phyloP scores from a whole-genome alignment of 2,797 vertebrate genomes.

The Trachops cirrhosus region DNA sequence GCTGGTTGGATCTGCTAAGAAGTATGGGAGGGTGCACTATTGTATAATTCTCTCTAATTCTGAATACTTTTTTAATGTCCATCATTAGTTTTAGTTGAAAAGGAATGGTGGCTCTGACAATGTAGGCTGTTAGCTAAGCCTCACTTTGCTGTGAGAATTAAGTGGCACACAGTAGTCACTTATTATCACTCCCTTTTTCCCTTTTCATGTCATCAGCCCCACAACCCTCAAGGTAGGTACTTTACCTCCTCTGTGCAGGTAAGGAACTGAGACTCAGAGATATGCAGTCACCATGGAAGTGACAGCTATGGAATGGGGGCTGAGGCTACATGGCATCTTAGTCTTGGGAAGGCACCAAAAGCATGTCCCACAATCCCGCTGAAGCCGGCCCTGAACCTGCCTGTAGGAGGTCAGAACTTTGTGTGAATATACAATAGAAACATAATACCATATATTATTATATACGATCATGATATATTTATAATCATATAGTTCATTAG shows the following conservation, averaged over 20 bases:
- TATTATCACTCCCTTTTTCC: neutral
- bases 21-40: fast-evolving
- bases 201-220: neutral
- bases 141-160: neutral
- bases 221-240: neutral
- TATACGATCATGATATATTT: neutral
- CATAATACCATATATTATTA: neutral
- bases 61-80: neutral
- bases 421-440: neutral
- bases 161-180: neutral
- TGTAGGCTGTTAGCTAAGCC: neutral
- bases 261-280: neutral
- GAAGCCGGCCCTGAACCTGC: neutral
- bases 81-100: neutral
- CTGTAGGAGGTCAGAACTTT: neutral
- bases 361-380: neutral
- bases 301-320: too few relatives aligned
- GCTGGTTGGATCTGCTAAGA: fast-evolving
- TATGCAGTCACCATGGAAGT: neutral
- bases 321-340: neutral
- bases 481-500: neutral
- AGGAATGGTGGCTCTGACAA: neutral
- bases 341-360: neutral
- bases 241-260: neutral
- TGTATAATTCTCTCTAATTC: neutral